Evolutionary conservation across 1,140 invertebrate species (phyloP).

Genomic region (Metaphire vulgaris): DNA sequence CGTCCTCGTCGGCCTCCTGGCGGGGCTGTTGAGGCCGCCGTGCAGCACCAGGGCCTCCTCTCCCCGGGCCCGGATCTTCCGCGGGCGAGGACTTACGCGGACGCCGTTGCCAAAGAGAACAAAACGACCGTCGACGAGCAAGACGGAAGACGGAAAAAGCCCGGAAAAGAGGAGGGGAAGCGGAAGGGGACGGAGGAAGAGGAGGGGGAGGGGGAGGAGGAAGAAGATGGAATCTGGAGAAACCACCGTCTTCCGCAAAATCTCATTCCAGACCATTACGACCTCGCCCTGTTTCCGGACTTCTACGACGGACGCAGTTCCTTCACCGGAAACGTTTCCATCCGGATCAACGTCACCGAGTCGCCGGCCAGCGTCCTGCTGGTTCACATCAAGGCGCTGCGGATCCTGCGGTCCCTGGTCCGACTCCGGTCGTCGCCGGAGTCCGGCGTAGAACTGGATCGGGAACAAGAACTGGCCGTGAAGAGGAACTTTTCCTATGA

Average conservation of each 20-base stretch:
- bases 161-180: too few relatives aligned
- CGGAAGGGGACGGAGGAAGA: too few relatives aligned
- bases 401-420: constrained; percentile 38
- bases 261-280: constrained; percentile 67
- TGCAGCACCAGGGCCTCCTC: neutral
- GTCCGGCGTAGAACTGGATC: neutral
- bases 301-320: constrained; percentile 37
- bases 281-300: constrained; percentile 67
- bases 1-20: neutral
- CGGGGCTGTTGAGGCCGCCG: neutral
- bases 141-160: too few relatives aligned
- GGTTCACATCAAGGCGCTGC: constrained; percentile 49
- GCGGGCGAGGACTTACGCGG: too few relatives aligned
- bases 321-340: constrained; percentile 46
- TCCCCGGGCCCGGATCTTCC: neutral
- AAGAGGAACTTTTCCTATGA: neutral
- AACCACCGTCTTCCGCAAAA: constrained; percentile 59
- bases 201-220: neutral
- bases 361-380: constrained; percentile 45
- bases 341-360: constrained; percentile 40
- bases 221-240: constrained; percentile 36
- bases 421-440: neutral
- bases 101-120: neutral
- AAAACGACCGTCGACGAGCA: too few relatives aligned
- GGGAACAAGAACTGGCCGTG: neutral